Base-by-base conservation (phyloP, 2,113 vertebrate species). In the Peromyscus californicus region DNA sequence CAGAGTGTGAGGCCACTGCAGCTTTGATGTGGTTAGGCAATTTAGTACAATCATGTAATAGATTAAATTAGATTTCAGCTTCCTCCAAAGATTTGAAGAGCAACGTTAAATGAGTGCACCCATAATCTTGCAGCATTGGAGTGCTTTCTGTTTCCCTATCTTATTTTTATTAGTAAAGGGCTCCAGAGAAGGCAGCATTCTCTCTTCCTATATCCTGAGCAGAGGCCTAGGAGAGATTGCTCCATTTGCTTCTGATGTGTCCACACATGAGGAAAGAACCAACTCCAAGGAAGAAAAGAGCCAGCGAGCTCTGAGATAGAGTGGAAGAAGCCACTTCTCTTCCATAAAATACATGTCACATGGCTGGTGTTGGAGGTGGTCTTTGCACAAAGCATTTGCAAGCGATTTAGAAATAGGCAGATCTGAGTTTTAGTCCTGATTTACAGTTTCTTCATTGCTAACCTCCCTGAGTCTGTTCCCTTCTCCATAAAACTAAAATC, bases 11-110 rank as follows among this genome's bases (percentile, higher is more conserved):
- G 97, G 89, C 89, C 86, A 72, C 61, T 24, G 70, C 67, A 96
- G 48, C 99, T 98, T 98, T 99, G 98, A 99, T 98, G 98, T 33
- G 80, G 98, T 98, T 97, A 98, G 98, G 97, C 97, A 98, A 98
- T 98, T 98, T 97, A 97, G 96, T 94, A 97, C 97, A 98, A 98
- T 98, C 98, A 95, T 33, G 87, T 97, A 98, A 97, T 96, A 98
- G 97, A 98, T 98, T 98, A 98, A 99, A 98, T 99, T 98, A 98
- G 93, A 96, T 93, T 96, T 97, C 45, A 95, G 91, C 98, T 98
- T 96, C 95, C 95, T 97, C 98, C 90, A 94, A 93, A 78, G 69
- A 97, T 98, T 97, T 97, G 90, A 89, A 91, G 48, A 72, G 74
- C 42, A 51, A 76, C 74, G 67, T 61, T 51, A 92, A 96, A 97